Evolutionary conservation across 2,888 invertebrate species (phyloP).

Genomic region (Meganola albula): DNA sequence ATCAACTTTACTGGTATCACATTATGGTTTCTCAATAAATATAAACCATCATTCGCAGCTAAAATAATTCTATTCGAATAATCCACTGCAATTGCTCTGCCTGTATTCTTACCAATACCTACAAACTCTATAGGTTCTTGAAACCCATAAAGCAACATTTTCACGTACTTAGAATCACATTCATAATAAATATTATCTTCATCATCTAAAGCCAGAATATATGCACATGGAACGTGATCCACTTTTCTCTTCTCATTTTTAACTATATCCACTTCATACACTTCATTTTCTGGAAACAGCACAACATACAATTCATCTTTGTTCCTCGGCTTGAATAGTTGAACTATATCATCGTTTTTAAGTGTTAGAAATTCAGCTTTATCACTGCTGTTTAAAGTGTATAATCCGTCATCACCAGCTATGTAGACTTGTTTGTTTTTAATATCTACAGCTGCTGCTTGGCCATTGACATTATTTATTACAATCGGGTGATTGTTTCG

Average conservation of each 20-base stretch:
- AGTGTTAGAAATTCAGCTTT: slow-evolving; percentile 50
- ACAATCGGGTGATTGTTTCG: slow-evolving; percentile 48
- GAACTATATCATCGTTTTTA: slow-evolving; percentile 65
- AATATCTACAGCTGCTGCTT: slow-evolving; percentile 57
- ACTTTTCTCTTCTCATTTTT: slow-evolving; percentile 53
- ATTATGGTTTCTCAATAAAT: slow-evolving; percentile 49
- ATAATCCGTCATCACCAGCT: slow-evolving; percentile 57
- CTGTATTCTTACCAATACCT: slow-evolving; percentile 58
- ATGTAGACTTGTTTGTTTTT: slow-evolving; percentile 53
- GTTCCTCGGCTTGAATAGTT: slow-evolving; percentile 50
- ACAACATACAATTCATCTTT: slow-evolving; percentile 54
- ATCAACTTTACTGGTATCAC: slow-evolving; percentile 63
- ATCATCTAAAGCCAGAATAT: slow-evolving; percentile 57
- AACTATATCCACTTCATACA: slow-evolving; percentile 46
- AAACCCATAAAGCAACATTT: slow-evolving; percentile 59
- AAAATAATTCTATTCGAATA: slow-evolving; percentile 41
- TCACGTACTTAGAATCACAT: slow-evolving; percentile 68
- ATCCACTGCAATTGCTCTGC: slow-evolving; percentile 54
- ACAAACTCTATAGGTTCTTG: slow-evolving; percentile 64
- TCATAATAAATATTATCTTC: slow-evolving; percentile 61
- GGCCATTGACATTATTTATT: slow-evolving; percentile 58
- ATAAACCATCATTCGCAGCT: slow-evolving; percentile 63
- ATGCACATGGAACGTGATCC: slow-evolving; percentile 58
- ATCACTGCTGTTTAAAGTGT: slow-evolving; percentile 46
- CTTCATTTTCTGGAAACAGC: slow-evolving; percentile 58